Evolutionary conservation across 2,888 invertebrate species (phyloP), one percentile per base, ranked within the genome.

Genomic region (Alsophila aescularia): DNA sequence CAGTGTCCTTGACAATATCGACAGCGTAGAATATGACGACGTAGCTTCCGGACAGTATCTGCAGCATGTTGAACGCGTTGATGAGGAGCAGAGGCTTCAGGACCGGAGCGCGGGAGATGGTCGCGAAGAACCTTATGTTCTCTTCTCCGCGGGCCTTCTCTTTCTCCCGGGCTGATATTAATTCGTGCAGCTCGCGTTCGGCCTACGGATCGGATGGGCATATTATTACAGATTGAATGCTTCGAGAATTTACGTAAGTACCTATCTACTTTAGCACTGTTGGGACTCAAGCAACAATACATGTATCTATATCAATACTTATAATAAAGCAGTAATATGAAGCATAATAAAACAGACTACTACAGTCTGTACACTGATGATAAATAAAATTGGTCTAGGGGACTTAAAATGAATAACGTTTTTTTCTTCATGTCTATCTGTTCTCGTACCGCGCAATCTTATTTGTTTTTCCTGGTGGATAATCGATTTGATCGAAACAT

Each of bases 21-120:
- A 96, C 95, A 0, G 96, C 96, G 74, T 96, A 96, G 83, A 96
- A 96, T 50, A 96, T 95, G 51, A 96, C 93, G 10, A 96, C 92
- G 72, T 95, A 96, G 13, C 96, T 96, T 42, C 96, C 96, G 3
- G 95, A 95, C 34, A 95, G 83, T 63, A 95, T 94, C 79, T 96
- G 96, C 59, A 96, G 90, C 64, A 95, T 81, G 75, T 95, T 95
- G 84, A 96, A 96, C 0, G 94, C 87, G 70, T 95, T 95, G 69
- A 96, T 95, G 39, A 96, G 94, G 8, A 95, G 79, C 49, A 96
- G 88, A 0, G 96, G 96, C 71, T 96, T 96, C 5, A 95, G 77
- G 0, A 95, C 94, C 14, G 94, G 93, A 0, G 94, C 91, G 45
- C 93, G 85, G 10, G 82, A 85, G 51, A 93, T 92, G 0, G 93